Conservation (phyloP, 2,797 vertebrate species). For the Lophotriccus pileatus region DNA sequence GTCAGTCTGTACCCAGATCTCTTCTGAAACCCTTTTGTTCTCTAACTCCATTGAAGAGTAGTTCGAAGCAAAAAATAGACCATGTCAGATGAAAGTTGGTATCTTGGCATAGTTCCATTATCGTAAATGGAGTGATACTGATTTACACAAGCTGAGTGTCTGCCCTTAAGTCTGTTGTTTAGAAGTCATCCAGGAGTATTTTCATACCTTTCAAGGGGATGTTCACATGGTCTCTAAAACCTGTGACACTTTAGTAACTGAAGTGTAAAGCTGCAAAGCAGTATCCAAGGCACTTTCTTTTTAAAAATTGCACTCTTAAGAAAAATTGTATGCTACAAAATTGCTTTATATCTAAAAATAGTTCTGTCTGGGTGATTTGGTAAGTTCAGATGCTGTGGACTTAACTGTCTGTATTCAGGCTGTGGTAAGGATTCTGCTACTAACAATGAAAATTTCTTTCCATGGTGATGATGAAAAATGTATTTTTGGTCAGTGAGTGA, state of each 20-base stretch:
- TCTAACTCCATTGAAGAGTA: background rate
- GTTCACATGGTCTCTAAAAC: conserved; percentile 12
- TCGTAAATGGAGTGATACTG: background rate
- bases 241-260: background rate
- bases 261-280: conserved; percentile 8
- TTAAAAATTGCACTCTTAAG: background rate
- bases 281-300: background rate
- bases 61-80: conserved; percentile 9
- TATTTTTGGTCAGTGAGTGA: background rate
- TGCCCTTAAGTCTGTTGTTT: background rate
- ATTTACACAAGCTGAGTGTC: conserved; percentile 4
- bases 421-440: background rate
- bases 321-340: conserved; percentile 6
- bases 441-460: background rate
- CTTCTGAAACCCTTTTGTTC: background rate
- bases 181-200: conserved; percentile 19
- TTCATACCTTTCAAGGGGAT: conserved; percentile 18
- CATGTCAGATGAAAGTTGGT: background rate
- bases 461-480: background rate
- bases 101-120: background rate
- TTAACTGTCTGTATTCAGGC: background rate
- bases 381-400: background rate
- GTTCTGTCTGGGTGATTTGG: background rate
- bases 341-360: conserved; percentile 4
- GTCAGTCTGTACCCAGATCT: background rate